Base-by-base conservation (phyloP, 2,797 vertebrate species). In the Kryptopterus vitreolus region DNA sequence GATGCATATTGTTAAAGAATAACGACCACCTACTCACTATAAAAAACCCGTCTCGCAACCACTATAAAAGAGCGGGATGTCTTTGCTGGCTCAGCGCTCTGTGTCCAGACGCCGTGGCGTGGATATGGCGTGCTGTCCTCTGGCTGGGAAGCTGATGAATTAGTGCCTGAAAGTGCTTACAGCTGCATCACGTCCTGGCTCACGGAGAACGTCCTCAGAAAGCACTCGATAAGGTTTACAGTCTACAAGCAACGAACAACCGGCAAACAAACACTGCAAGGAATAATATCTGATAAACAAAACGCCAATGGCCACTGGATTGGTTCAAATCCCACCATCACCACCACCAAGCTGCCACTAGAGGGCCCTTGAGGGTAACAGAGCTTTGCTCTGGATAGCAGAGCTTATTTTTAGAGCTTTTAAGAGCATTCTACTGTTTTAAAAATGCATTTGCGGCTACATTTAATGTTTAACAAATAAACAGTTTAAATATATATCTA, bases 121-220 rank as follows among this genome's bases (percentile, higher is more conserved):
- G 72, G 58, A 12, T 43, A 59, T 74, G 72, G 72, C 72, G 43
- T 15, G 11, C 22, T 10, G 35, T 74, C 72, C 72, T 11, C 35
- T 74, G 50, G 72, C 55, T 52, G 68, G 10, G 18, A 70, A 66
- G 11, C 38, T 72, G 69, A 72, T 72, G 48, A 72, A 72, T 55
- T 33, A 72, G 20, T 12, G 15, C 55, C 55, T 26, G 53, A 74
- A 74, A 74, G 55, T 74, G 55, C 72, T 74, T 58, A 35, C 33
- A 59, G 72, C 35, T 59, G 72, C 53, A 43, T 58, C 55, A 24
- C 15, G n/a, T 43, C 33, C 53, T 1, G 26, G 7, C 53, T 53
- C 22, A 33, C 48, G 13, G 20, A 53, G 26, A n/a, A 55, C 26
- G 1, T 29, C 18, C 1, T 50, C 24, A 46, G n/a, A 46, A 46